Evolutionary conservation across 2,888 invertebrate species (phyloP).

Genomic region (Ramazzottius varieornatus): DNA sequence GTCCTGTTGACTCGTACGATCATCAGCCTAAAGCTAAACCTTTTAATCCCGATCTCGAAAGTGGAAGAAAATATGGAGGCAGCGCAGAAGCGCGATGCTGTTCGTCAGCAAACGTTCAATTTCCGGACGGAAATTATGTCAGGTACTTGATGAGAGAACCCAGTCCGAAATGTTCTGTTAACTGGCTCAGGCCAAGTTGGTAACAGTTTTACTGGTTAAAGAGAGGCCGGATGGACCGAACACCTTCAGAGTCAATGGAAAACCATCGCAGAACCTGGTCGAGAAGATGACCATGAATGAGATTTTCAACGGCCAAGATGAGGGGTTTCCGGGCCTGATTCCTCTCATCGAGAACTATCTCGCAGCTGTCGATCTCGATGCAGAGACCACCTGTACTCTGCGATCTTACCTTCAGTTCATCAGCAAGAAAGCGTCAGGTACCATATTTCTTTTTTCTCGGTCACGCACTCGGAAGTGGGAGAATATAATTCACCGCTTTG

Average conservation of each 20-base stretch:
- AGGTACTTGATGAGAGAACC: background rate
- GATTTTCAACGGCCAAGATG: constrained; percentile 60
- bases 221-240: no score
- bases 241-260: no score
- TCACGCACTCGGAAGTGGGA: no score
- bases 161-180: background rate
- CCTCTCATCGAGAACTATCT: constrained; percentile 78
- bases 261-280: no score
- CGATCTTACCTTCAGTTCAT: constrained; percentile 83
- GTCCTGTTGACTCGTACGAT: constrained; percentile 86
- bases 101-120: constrained; percentile 60
- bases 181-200: no score
- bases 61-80: constrained; percentile 84
- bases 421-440: constrained; percentile 29
- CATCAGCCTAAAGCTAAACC: constrained; percentile 74
- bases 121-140: constrained; percentile 49
- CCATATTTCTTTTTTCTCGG: no score
- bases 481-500: no score
- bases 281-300: constrained; percentile 71
- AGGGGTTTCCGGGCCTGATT: constrained; percentile 73
- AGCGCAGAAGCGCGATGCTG: constrained; percentile 71
- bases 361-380: constrained; percentile 81
- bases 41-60: constrained; percentile 89
- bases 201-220: no score
- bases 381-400: constrained; percentile 87